These are phyloP conservation scores for Phortica variegata DNA, from an alignment of 1,140 invertebrate genomes.

Conservation along the genomic window DNA sequence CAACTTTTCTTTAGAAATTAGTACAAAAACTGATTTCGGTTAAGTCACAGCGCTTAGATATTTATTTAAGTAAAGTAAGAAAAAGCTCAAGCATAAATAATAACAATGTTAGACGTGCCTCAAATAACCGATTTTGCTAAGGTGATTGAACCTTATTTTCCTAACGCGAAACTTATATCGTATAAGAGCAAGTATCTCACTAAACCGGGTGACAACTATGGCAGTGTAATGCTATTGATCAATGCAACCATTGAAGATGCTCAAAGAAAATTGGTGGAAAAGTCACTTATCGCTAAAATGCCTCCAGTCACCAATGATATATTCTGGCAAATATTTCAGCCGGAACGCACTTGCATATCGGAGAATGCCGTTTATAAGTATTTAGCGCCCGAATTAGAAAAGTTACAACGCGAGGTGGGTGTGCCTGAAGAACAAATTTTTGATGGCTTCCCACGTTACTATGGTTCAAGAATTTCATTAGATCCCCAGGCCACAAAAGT, in stretches of 20 bases:
- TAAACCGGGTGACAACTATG: constrained; percentile 64
- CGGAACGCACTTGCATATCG: constrained; percentile 62
- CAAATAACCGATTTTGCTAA: constrained; percentile 34
- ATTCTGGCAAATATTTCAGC: constrained; percentile 61
- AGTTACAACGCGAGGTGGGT: constrained; percentile 59
- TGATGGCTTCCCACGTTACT: constrained; percentile 60
- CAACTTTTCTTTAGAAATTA: no score
- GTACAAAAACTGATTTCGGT: no score
- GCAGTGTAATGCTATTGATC: constrained; percentile 61
- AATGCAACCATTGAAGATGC: constrained; percentile 27
- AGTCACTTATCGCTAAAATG: constrained; percentile 62
- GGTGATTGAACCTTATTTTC: constrained; percentile 37
- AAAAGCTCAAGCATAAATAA: no score
- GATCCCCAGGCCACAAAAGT: constrained; percentile 51
- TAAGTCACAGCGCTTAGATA: no score
- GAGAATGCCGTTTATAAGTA: constrained; percentile 62
- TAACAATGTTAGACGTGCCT: constrained; percentile 44
- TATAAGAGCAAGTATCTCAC: constrained; percentile 55
- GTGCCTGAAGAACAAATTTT: constrained; percentile 55
- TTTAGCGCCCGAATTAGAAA: constrained; percentile 58
- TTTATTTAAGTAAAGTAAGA: no score
- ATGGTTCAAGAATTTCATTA: constrained; percentile 60
- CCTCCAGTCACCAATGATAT: constrained; percentile 63
- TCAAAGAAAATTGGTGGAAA: constrained; percentile 37
- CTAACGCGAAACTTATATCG: constrained; percentile 26